These are phyloP conservation scores for Carapus acus DNA, from an alignment of 2,797 vertebrate species.

Conservation along the genomic window DNA sequence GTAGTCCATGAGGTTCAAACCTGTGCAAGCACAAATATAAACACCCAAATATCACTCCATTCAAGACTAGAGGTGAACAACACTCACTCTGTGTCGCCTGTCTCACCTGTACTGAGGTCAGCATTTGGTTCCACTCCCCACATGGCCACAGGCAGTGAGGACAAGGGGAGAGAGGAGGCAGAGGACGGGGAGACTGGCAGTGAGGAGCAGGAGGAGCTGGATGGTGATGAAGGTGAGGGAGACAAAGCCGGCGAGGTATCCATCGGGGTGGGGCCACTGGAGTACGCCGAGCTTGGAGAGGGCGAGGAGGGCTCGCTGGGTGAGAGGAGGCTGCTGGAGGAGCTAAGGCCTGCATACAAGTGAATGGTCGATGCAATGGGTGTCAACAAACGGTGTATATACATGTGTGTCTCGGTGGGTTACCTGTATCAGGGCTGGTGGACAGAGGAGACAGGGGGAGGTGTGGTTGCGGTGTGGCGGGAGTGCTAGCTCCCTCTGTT, in stretches of 20 bases:
- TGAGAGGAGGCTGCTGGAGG: constrained; percentile 76
- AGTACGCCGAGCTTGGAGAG: constrained; percentile 82
- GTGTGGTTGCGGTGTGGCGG: constrained; percentile 30
- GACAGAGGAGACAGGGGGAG: constrained; percentile 70
- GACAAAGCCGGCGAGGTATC: constrained; percentile 73
- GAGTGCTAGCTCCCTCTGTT: constrained; percentile 21
- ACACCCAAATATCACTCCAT: neutral
- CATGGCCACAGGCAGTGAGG: constrained; percentile 33
- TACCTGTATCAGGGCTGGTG: constrained; percentile 84
- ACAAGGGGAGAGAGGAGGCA: constrained; percentile 28
- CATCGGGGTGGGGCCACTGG: constrained; percentile 72
- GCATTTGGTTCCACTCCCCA: constrained; percentile 42
- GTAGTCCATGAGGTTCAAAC: constrained; percentile 67
- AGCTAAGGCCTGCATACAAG: constrained; percentile 81
- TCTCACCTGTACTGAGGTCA: constrained; percentile 20
- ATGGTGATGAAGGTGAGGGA: constrained; percentile 50
- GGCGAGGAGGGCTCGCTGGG: constrained; percentile 76
- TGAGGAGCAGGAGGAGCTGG: constrained; percentile 34
- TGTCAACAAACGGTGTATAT: too few relatives aligned
- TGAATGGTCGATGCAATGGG: too few relatives aligned
- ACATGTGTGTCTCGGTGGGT: constrained; percentile 1
- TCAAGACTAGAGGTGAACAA: too few relatives aligned
- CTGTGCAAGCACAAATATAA: neutral
- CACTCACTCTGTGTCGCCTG: neutral
- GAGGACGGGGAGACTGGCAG: constrained; percentile 40